Evolutionary conservation across 2,797 vertebrate species (phyloP), one percentile per base, ranked within the genome.

Genomic region (Melanotaenia trifasciata): DNA sequence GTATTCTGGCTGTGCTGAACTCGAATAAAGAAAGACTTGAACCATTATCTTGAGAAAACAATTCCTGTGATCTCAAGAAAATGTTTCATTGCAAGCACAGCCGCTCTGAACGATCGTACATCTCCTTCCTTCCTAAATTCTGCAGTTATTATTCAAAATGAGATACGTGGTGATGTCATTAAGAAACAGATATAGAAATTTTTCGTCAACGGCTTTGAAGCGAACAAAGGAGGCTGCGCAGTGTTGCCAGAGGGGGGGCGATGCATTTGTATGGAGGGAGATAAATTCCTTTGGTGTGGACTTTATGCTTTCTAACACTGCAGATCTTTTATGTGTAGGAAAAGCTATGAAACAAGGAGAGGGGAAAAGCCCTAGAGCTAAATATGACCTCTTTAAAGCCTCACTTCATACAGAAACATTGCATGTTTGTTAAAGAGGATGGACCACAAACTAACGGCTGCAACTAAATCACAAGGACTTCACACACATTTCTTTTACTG

Each of bases 311-410:
- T 50, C 18, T 50, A n/a, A 50, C 20, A 50, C 45, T 50, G 45
- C 45, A 50, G 45, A n/a, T 50, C 45, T 50, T 50, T n/a, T n/a
- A 50, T 50, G 18, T 50, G 18, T 1, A n/a, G 7, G n/a, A 50
- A 50, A 50, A 50, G 20, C 45, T 20, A n/a, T n/a, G 45, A 50
- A 50, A 50, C 45, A 24, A 53, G n/a, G 3, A 51, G 50, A 53
- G 22, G 50, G 3, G 22, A 4, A 12, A n/a, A 53, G 50, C 50
- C 50, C 50, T 5, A 18, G 32, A 58, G 57, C 26, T 32, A 43
- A 47, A 24, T 3, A 32, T 58, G 54, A 47, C 36, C 38, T 58
- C 28, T 45, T 67, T 43, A 58, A n/a, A 67, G 54, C 18, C 26
- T 22, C 18, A 43, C n/a, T 38, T 13, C 33, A 11, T 59, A 24